Evolutionary conservation across 2,888 invertebrate species (phyloP).

Genomic region (Epistrophe eligans): DNA sequence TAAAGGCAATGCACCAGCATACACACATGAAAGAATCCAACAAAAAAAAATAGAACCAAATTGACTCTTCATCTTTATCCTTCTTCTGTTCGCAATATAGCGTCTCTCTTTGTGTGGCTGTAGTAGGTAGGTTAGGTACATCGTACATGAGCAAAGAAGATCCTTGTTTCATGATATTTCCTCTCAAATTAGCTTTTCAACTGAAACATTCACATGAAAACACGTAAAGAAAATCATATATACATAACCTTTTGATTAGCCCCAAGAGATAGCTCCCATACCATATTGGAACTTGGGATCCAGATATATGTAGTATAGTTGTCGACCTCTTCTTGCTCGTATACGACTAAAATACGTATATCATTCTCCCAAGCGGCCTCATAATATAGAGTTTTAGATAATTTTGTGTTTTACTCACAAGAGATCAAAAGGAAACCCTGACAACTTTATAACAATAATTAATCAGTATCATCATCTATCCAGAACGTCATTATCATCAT

Average conservation of each 20-base stretch:
- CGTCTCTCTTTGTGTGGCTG: constrained; percentile 23
- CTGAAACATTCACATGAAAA: constrained; percentile 13
- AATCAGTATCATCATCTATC: constrained; percentile 62
- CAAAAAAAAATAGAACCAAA: constrained; percentile 34
- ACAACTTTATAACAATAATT: constrained; percentile 68
- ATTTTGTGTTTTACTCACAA: constrained; percentile 44
- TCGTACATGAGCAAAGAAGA: constrained; percentile 20
- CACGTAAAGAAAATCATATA: neutral
- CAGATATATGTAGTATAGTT: neutral
- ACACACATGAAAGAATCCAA: neutral
- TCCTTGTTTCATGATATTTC: constrained; percentile 60
- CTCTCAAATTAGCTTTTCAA: constrained; percentile 64
- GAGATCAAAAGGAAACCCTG: constrained; percentile 65
- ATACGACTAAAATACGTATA: neutral
- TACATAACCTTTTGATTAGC: constrained; percentile 57
- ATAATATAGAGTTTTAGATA: constrained; percentile 48
- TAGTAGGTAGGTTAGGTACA: too few species aligned
- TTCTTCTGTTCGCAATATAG: constrained; percentile 35
- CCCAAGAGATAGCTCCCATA: constrained; percentile 60
- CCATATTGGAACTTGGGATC: constrained; percentile 7
- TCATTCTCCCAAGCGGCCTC: constrained; percentile 30
- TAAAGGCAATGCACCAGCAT: constrained; percentile 22
- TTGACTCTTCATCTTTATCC: constrained; percentile 40
- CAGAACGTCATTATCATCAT: constrained; percentile 46
- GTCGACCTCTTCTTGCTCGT: constrained; percentile 5